phyloP scores from a whole-genome alignment of 2,797 vertebrate genomes.

The Danio choprae region DNA sequence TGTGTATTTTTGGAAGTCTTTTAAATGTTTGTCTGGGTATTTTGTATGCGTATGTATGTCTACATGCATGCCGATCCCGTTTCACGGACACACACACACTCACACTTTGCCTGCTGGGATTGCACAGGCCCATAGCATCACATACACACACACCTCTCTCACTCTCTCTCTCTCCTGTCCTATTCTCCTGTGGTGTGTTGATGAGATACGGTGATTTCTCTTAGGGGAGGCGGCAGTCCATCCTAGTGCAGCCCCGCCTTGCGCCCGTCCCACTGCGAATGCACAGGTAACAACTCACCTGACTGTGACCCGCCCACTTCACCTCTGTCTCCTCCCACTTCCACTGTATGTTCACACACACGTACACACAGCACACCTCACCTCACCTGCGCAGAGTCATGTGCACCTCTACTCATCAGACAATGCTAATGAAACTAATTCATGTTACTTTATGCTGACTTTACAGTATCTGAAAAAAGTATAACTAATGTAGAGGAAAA shows the following conservation, averaged over 20 bases:
- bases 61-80: constrained; percentile 59
- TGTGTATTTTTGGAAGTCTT: constrained; percentile 25
- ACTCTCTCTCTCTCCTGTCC: constrained; percentile 39
- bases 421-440: background rate
- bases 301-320: constrained; percentile 72
- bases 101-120: constrained; percentile 21
- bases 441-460: background rate
- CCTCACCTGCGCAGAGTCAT: constrained; percentile 29
- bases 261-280: constrained; percentile 83
- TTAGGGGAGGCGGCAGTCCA: constrained; percentile 88
- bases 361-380: background rate
- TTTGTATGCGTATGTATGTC: constrained; percentile 55
- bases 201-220: constrained; percentile 90
- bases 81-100: constrained; percentile 41
- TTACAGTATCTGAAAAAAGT: background rate
- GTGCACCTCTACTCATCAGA: background rate
- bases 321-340: constrained; percentile 72
- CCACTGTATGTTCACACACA: constrained; percentile 49
- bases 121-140: constrained; percentile 50
- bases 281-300: constrained; percentile 81
- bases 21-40: constrained; percentile 41
- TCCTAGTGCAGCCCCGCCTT: constrained; percentile 87
- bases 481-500: no score
- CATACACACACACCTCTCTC: constrained; percentile 37
- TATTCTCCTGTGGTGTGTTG: constrained; percentile 72